Evolutionary conservation across 2,888 invertebrate genomes (phyloP), one percentile per base, ranked within the genome.

Genomic region (Chesias legatella): DNA sequence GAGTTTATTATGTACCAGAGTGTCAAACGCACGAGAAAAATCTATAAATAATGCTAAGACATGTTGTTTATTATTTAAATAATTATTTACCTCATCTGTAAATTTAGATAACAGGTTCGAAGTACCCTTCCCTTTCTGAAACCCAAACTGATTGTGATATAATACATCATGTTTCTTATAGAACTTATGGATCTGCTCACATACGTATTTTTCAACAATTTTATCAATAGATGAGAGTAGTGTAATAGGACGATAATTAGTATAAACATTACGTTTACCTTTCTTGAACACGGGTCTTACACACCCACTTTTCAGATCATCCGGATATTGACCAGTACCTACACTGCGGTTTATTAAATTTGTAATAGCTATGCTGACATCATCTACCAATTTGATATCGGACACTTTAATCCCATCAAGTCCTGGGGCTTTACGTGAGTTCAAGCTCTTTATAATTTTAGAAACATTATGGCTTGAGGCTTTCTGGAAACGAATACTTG

Each of bases 21-120:
- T 54, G 10, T 56, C 56, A 44, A 56, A 56, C 0, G 56, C 56
- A 7, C 45, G 41, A 1, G 44, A n/a, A n/a, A n/a, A n/a, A n/a
- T n/a, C n/a, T n/a, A n/a, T n/a, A n/a, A n/a, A n/a, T n/a, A n/a
- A n/a, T 35, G 11, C 21, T 7, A 35, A 8, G 3, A 23, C 29
- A 28, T 13, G 9, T 17, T 23, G 11, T 29, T 23, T 35, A 1
- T 35, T 9, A 29, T 35, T 29, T 9, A 35, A n/a, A n/a, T 29
- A 25, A 1, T 7, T 6, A 22, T 35, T 35, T 3, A 35, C 23
- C 9, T 35, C 28, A 17, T 35, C 35, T 3, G 28, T 28, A 9
- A 28, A 35, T 2, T 22, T 29, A 3, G 22, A 35, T 10, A 35
- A 22, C 0, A 23, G 8, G 3, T 22, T n/a, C 0, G 10, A n/a